Base-by-base conservation (phyloP, 1,140 invertebrate genomes). In the Drosophila kurseongensis region DNA sequence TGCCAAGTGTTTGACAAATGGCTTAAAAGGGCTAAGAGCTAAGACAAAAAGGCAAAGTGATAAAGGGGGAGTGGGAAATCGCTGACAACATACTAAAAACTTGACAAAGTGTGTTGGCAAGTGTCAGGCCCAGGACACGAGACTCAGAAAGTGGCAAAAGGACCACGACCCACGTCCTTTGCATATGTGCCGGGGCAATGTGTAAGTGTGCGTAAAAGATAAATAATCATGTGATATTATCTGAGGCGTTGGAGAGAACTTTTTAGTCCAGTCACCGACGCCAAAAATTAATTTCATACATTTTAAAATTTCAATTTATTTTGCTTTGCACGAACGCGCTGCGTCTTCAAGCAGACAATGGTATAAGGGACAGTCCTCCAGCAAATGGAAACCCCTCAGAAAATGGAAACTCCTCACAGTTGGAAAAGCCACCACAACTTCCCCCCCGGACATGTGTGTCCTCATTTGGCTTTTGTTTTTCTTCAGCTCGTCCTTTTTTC, bases 271-370 rank as follows among this genome's bases (percentile, higher is more conserved):
- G 68, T 61, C 66, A 52, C 51, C 63, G 42, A 61, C 60, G 77
- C 83, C 79, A 88, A 88, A 86, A 88, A 86, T 86, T 86, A 86
- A 86, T 86, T 88, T 86, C 79, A 88, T 86, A 86, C 83, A 86
- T 88, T 86, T 86, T 86, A 86, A 86, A 86, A 86, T 86, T 88
- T 86, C 83, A 88, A 86, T 86, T 86, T 86, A 86, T 86, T 88
- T 81, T 77, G 63, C 76, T 62, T 40, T 71, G 83, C 83, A 86
- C 83, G 83, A 86, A 76, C 80, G 83, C 83, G 79, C 83, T 69
- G 69, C 67, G 66, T 84, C 81, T 84, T 80, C 81, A 77, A 80
- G 75, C 83, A 88, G 75, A 79, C 76, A 86, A 86, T 44, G 45
- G 29, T 32, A 40, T 16, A 29, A 50, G 36, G 36, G 18, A 12